phyloP scores from a whole-genome alignment of 2,888 invertebrate species.

The Argynnis bischoffii region DNA sequence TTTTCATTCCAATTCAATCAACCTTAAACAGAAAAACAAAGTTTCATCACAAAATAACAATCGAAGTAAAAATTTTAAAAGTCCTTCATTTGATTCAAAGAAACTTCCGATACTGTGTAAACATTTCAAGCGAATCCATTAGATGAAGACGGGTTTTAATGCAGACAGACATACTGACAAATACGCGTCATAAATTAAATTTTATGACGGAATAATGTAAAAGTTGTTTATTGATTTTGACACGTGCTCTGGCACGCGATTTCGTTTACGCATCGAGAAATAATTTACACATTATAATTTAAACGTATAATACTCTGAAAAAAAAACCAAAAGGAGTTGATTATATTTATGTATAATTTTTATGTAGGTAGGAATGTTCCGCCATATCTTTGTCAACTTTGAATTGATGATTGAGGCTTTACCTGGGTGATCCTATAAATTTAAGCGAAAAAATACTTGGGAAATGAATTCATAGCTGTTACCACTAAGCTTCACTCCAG shows the following conservation, averaged over 20 bases:
- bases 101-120: constrained; percentile 47
- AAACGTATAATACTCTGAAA: too few species aligned
- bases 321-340: too few species aligned
- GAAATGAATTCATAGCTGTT: too few species aligned
- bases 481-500: too few species aligned
- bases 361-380: too few species aligned
- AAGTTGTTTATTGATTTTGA: constrained; percentile 12
- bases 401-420: too few species aligned
- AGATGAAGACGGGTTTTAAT: constrained; percentile 58
- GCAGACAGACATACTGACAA: constrained; percentile 61
- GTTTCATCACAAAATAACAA: constrained; percentile 3
- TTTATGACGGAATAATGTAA: constrained; percentile 32
- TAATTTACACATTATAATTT: too few species aligned
- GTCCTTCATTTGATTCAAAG: constrained; percentile 39
- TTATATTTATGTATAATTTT: too few species aligned
- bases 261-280: not conserved
- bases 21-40: not conserved
- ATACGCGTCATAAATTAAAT: constrained; percentile 39
- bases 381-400: too few species aligned
- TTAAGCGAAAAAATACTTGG: too few species aligned
- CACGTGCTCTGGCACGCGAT: not conserved
- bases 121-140: constrained; percentile 62
- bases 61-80: constrained; percentile 25
- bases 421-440: too few species aligned
- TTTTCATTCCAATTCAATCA: constrained; percentile 2